These are phyloP conservation scores for Dugesia japonica DNA, from an alignment of 2,888 invertebrate genomes.

Conservation along the genomic window DNA sequence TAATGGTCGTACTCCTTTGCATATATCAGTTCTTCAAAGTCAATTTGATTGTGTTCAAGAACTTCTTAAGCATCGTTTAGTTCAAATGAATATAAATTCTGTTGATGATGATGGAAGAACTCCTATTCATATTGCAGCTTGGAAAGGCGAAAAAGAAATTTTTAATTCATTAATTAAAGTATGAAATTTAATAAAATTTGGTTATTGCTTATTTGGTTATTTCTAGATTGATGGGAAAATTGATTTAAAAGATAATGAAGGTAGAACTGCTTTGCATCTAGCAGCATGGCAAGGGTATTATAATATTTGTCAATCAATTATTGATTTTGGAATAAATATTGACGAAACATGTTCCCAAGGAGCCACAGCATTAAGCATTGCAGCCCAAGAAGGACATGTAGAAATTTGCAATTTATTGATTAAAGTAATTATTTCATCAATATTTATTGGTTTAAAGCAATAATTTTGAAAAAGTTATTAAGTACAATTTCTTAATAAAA, in stretches of 20 bases:
- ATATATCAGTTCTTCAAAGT: not conserved
- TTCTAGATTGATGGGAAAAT: constrained; percentile 60
- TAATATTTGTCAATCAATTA: constrained; percentile 60
- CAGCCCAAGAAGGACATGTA: constrained; percentile 84
- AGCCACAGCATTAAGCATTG: constrained; percentile 77
- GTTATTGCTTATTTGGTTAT: constrained; percentile 41
- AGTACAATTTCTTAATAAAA: too few species aligned
- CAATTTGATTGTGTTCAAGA: not conserved
- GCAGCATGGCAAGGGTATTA: constrained; percentile 87
- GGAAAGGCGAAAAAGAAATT: constrained; percentile 2
- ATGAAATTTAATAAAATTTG: not conserved
- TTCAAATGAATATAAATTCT: not conserved
- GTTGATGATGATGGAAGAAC: not conserved
- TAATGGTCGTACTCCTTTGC: not conserved
- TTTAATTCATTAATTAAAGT: not conserved
- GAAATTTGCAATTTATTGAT: constrained; percentile 53
- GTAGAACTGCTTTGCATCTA: constrained; percentile 72
- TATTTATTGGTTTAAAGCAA: not conserved
- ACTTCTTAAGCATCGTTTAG: not conserved
- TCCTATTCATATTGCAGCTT: not conserved
- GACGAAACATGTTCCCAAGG: constrained; percentile 85
- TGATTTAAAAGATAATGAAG: constrained; percentile 52
- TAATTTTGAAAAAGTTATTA: too few species aligned
- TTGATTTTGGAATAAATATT: constrained; percentile 65
- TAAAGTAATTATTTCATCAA: not conserved